Evolutionary conservation across 2,888 invertebrate species (phyloP), one percentile per base, ranked within the genome.

Genomic region (Stenolophus ochropezus): DNA sequence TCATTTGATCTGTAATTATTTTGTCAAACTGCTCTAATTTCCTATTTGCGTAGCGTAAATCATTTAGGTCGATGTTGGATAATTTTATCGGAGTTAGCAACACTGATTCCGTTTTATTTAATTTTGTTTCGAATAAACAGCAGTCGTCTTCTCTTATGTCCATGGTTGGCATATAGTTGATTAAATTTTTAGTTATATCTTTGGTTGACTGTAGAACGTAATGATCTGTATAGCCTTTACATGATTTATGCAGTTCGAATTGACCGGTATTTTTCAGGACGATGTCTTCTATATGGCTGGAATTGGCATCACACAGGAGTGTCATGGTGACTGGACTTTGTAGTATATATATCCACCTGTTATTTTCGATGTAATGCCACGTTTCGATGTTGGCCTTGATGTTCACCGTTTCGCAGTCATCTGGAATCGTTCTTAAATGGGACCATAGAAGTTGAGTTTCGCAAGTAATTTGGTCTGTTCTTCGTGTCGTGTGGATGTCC

Each of bases 1-100:
- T 83, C 5, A 83, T 23, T 20, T 82, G 82, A 4, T 84, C 73
- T 1, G 82, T 82, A 3, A 85, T 11, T 3, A 83, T 42, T 25
- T 84, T 69, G 83, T 16, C 83, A 81, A 2, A 84, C 33, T 56
- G 84, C 85, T 53, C 84, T 84, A 56, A n/a, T n/a, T n/a, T n/a
- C n/a, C n/a, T n/a, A n/a, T n/a, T n/a, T n/a, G n/a, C n/a, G n/a
- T n/a, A n/a, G n/a, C n/a, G 83, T 2, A 85, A 20, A 8, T 85
- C 84, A 5, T 61, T 47, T 11, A 84, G 49, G 49, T 84, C 83
- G 16, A 85, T 82, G 47, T 84, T 84, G 1, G 80, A 82, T 33
- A 78, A 74, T 23, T 82, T 77, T 25, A 83, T 82, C 27, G 82
- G 83, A 8, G n/a, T 75, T 82, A n/a, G 69, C 79, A 25, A 82